phyloP scores from a whole-genome alignment of 2,797 vertebrate genomes.

The Sylvia borin region DNA sequence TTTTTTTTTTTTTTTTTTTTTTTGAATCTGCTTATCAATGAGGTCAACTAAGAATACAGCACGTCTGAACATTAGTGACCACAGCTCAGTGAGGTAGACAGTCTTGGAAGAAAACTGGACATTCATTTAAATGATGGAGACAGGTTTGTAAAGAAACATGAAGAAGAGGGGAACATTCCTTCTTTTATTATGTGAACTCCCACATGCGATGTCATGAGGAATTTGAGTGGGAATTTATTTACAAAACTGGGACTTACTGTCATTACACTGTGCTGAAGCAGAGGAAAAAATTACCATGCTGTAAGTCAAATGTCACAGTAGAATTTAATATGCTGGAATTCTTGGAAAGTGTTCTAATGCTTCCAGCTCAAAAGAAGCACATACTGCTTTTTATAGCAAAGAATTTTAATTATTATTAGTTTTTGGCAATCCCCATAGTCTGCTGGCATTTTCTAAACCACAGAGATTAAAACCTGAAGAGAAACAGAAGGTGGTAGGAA shows the following conservation, averaged over 20 bases:
- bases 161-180: conserved; percentile 69
- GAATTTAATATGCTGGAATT: conserved; percentile 64
- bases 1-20: neutral
- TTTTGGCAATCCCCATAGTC: conserved; percentile 26
- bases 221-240: conserved; percentile 81
- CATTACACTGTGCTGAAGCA: conserved; percentile 28
- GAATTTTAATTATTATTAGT: conserved; percentile 59
- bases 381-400: conserved; percentile 13
- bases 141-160: neutral
- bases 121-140: neutral
- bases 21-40: neutral
- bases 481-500: conserved; percentile 28
- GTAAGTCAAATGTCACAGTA: conserved; percentile 73
- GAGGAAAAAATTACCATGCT: conserved; percentile 49
- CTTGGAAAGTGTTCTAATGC: conserved; percentile 40
- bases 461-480: conserved; percentile 47
- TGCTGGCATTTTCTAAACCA: neutral
- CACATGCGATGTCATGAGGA: conserved; percentile 66
- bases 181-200: conserved; percentile 70
- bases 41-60: neutral
- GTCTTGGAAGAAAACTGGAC: neutral
- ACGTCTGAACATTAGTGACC: neutral
- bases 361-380: neutral
- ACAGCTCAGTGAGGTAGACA: neutral
- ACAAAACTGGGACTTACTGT: conserved; percentile 53